These are phyloP conservation scores for Megatriorchis doriae DNA, from an alignment of 2,113 vertebrate species.

Conservation along the genomic window DNA sequence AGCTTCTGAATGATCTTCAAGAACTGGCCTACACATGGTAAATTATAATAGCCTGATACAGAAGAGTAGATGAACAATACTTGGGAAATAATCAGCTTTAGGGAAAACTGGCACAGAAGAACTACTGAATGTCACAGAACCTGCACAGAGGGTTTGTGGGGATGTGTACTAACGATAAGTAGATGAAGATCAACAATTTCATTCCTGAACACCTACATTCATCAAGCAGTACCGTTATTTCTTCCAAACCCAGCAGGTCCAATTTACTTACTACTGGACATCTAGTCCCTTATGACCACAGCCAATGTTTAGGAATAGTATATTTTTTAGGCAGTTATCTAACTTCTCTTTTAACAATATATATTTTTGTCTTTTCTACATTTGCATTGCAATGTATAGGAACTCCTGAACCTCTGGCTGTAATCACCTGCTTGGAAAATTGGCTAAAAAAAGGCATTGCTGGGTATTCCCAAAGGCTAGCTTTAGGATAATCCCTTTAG, in stretches of 20 bases:
- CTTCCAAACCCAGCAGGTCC: neutral
- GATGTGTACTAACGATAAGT: neutral
- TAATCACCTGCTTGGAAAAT: neutral
- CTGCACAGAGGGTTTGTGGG: neutral
- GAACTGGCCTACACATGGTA: neutral
- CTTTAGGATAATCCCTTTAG: neutral
- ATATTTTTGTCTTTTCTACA: neutral
- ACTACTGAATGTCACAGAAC: neutral
- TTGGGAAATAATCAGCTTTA: neutral
- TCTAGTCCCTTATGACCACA: neutral
- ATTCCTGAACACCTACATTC: neutral
- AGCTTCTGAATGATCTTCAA: neutral
- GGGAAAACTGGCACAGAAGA: neutral
- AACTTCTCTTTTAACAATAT: neutral
- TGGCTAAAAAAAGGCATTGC: neutral
- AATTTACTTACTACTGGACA: neutral
- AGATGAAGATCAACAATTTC: neutral
- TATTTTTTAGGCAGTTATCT: neutral
- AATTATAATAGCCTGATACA: neutral
- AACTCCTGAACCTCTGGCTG: neutral
- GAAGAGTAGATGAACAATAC: neutral
- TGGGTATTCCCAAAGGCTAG: neutral
- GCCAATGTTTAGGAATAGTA: neutral
- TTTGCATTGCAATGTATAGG: neutral
- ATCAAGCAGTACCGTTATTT: neutral